phyloP scores from a whole-genome alignment of 1,140 invertebrate genomes.

The Drosophila bifasciata region DNA sequence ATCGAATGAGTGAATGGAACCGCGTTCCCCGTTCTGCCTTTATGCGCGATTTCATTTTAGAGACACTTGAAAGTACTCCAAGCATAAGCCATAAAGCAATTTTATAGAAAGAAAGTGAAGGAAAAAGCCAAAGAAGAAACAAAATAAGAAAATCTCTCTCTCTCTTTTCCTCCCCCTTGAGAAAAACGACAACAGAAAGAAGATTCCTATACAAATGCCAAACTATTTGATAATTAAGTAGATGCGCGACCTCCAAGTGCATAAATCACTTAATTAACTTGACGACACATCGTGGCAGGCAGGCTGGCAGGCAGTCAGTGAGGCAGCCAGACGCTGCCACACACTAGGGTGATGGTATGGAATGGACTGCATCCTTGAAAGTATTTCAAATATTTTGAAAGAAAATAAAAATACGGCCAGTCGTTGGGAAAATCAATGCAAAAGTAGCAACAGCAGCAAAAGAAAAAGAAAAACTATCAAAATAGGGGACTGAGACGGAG shows the following conservation, averaged over 20 bases:
- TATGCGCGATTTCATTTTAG: conserved; percentile 6
- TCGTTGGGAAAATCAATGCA: conserved; percentile 54
- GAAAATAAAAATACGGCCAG: conserved; percentile 46
- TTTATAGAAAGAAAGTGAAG: conserved; percentile 54
- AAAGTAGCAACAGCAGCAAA: conserved; percentile 60
- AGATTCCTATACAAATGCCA: conserved; percentile 74
- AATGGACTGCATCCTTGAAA: conserved; percentile 72
- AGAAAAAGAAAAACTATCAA: conserved; percentile 70
- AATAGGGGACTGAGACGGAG: conserved; percentile 49
- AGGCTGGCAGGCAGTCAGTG: conserved; percentile 12
- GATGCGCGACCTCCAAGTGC: conserved; percentile 76
- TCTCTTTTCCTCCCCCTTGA: too few species aligned
- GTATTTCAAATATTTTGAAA: conserved; percentile 68
- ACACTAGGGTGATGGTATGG: conserved; percentile 13
- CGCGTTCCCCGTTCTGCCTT: neutral
- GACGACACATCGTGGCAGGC: conserved; percentile 64
- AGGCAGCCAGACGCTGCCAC: too few species aligned
- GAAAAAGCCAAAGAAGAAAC: conserved; percentile 12
- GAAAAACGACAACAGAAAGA: conserved; percentile 14
- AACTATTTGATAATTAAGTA: conserved; percentile 83
- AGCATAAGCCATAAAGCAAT: conserved; percentile 74
- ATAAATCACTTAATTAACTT: conserved; percentile 83
- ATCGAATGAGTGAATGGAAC: neutral
- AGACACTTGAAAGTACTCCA: conserved; percentile 59
- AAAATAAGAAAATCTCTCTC: conserved; percentile 48